These are phyloP conservation scores for Cryptotis parvus DNA, from an alignment of 2,113 vertebrate species.

Conservation along the genomic window DNA sequence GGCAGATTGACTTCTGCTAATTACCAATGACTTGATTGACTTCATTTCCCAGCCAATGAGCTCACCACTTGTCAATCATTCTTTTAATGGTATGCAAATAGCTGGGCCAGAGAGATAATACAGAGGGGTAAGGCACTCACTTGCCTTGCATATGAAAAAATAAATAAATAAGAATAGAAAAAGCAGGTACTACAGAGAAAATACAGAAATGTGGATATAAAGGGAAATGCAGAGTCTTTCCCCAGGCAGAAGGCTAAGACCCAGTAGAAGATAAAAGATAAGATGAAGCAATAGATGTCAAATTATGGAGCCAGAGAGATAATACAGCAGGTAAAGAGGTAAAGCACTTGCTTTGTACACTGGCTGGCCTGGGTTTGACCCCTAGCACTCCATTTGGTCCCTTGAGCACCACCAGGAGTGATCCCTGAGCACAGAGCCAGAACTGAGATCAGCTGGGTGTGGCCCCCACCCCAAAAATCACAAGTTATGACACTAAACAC, in stretches of 20 bases:
- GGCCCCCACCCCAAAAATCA: not conserved
- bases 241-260: not conserved
- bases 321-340: no score
- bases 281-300: not conserved
- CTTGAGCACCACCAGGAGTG: no score
- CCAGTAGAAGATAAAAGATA: not conserved
- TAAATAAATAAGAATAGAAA: not conserved
- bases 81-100: not conserved
- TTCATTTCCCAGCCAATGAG: conserved; percentile 32
- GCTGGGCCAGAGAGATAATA: no score
- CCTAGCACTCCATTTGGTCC: no score
- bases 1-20: conserved; percentile 38
- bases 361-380: no score
- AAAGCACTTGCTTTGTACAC: no score
- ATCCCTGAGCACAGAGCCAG: no score
- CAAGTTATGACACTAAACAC: not conserved
- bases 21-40: conserved; percentile 16
- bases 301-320: no score
- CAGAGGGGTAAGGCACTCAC: no score
- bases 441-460: not conserved
- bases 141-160: no score
- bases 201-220: not conserved
- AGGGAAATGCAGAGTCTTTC: not conserved
- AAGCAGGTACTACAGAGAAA: not conserved
- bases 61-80: conserved; percentile 15